Base-by-base conservation (phyloP, 2,797 vertebrate genomes). In the Uromys caudimaculatus region DNA sequence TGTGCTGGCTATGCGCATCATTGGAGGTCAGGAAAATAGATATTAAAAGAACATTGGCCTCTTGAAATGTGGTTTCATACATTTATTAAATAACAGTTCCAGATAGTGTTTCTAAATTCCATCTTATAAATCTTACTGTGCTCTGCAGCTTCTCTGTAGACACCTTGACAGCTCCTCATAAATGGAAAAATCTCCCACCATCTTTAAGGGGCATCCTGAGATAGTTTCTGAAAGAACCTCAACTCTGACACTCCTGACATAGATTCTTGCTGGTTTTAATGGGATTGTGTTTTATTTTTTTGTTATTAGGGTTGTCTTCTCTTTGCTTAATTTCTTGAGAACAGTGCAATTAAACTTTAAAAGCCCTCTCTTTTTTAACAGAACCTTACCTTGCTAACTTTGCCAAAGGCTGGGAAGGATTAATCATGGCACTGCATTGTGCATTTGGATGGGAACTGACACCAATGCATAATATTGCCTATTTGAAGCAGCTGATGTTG, bases 401-500 rank as follows among this genome's bases (percentile, higher is more conserved):
- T 94, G 93, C 89, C 92, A 93, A 94, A 88, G 87, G 62, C 89
- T 60, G 17, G 19, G 47, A 83, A 27, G 86, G n/a, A 95, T 97
- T 95, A 95, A 92, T 94, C 91, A 62, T 29, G 23, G 67, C 79
- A 81, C 64, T 93, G 41, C 50, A 82, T 84, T 62, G n/a, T 78
- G 60, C 35, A 29, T 94, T 97, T 96, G 69, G 94, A 96, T 94
- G 50, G 27, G 56, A 97, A 78, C 60, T 77, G 91, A 97, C 73
- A 60, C 3, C 41, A 32, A 90, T 96, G 84, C 56, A 96, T 82
- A 96, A 90, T 84, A 89, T 0, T 19, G 16, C 76, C 95, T 95
- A 95, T 91, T 38, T 41, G 84, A 95, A 97, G 67, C 56, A 67
- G 87, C 93, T 97, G 92, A 93, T 97, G 95, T 92, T 90, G 79